Percentiles rank a stretch among this genome's conserved stretches.
Conservation (phyloP, 2,797 vertebrate genomes). For the Threskiornis aethiopicus region DNA sequence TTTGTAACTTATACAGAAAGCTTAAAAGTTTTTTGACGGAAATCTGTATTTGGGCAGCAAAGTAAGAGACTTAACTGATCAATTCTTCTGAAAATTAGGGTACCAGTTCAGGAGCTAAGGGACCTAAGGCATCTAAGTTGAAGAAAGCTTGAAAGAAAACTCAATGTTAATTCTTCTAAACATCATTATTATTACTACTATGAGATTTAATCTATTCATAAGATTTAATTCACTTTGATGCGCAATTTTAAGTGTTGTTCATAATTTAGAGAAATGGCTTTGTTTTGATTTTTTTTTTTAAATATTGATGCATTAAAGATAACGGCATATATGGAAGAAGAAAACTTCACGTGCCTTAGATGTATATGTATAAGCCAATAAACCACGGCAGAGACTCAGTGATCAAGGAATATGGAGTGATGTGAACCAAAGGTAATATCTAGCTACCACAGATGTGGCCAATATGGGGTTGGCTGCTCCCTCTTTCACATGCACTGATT, state of each 20-base stretch:
- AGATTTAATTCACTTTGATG: background rate
- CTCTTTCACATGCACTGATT: background rate
- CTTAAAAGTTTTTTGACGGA: background rate
- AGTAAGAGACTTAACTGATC: background rate
- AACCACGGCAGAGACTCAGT: background rate
- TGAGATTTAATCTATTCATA: background rate
- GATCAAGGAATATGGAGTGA: background rate
- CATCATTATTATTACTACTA: background rate
- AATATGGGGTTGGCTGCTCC: background rate
- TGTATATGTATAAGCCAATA: background rate
- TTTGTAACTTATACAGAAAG: background rate
- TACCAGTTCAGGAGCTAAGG: background rate
- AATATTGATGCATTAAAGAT: background rate
- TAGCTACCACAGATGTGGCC: background rate
- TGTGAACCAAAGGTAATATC: background rate
- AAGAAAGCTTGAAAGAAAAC: background rate
- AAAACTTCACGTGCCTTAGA: background rate
- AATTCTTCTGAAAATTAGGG: background rate
- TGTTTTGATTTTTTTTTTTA: background rate
- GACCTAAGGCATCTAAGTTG: background rate
- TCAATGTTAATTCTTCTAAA: background rate
- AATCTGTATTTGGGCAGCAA: background rate
- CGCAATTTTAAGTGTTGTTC: background rate
- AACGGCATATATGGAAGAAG: background rate
- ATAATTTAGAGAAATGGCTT: background rate